Percentiles rank a stretch among this genome's conserved stretches.
phyloP scores from a whole-genome alignment of 2,113 vertebrate species.

The Gopherus evgoodei region DNA sequence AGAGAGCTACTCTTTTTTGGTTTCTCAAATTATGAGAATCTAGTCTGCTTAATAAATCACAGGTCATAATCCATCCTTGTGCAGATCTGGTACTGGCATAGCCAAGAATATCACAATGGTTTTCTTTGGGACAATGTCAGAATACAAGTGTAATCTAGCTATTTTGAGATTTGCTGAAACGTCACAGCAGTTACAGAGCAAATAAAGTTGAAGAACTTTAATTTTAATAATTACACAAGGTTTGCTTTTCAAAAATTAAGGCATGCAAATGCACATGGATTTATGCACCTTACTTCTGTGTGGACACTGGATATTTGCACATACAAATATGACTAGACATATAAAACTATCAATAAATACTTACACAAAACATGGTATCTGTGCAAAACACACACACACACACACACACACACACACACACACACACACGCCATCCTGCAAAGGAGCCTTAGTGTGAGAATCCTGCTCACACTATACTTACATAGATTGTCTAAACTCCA shows the following conservation, averaged over 20 bases:
- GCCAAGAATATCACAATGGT: background rate
- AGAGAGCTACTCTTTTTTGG: background rate
- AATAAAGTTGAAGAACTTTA: too few relatives aligned
- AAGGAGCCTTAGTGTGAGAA: background rate
- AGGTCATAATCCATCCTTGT: background rate
- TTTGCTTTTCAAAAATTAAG: background rate
- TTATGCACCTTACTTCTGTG: background rate
- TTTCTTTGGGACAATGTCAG: background rate
- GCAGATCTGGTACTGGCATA: background rate
- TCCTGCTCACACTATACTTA: constrained; percentile 78
- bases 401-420: background rate
- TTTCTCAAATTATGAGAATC: background rate
- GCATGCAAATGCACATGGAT: background rate
- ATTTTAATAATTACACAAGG: background rate
- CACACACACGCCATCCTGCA: background rate
- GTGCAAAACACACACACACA: background rate
- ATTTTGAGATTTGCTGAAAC: background rate
- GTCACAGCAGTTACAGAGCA: too few relatives aligned
- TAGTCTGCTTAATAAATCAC: background rate
- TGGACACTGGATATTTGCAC: background rate
- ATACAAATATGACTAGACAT: background rate
- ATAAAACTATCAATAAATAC: background rate
- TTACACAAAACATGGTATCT: background rate
- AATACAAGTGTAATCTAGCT: background rate
- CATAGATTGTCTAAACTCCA: constrained; percentile 99